Evolutionary conservation across 2,113 vertebrate species (phyloP).

Genomic region (Phodopus roborovskii): DNA sequence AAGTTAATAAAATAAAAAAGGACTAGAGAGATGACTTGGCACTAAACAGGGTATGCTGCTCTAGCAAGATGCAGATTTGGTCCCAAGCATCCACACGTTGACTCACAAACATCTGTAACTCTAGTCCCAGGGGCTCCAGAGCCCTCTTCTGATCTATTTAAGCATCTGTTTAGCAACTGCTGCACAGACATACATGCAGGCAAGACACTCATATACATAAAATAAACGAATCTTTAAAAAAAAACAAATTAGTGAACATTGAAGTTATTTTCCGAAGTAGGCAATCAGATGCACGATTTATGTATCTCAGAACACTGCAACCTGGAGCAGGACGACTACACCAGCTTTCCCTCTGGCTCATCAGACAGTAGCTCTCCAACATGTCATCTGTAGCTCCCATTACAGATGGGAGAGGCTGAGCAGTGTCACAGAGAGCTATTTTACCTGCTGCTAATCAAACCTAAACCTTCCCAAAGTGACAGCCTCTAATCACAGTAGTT

Average conservation of each 20-base stretch:
- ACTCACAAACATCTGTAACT: neutral
- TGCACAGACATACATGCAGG: neutral
- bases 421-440: neutral
- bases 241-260: neutral
- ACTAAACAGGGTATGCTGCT: no score
- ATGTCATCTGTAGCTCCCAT: neutral
- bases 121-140: neutral
- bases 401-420: neutral
- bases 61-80: neutral
- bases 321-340: neutral
- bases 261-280: neutral
- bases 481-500: neutral
- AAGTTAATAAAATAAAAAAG: neutral
- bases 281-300: neutral
- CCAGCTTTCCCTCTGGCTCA: neutral
- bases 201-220: neutral
- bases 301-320: neutral
- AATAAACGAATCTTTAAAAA: neutral
- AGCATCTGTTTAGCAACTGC: neutral
- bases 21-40: neutral
- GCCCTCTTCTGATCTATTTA: neutral
- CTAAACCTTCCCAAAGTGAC: neutral
- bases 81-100: neutral
- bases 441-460: neutral
- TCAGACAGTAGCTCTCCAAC: neutral